Evolutionary conservation across 2,113 vertebrate species (phyloP).

Genomic region (Rhinogobius similis): DNA sequence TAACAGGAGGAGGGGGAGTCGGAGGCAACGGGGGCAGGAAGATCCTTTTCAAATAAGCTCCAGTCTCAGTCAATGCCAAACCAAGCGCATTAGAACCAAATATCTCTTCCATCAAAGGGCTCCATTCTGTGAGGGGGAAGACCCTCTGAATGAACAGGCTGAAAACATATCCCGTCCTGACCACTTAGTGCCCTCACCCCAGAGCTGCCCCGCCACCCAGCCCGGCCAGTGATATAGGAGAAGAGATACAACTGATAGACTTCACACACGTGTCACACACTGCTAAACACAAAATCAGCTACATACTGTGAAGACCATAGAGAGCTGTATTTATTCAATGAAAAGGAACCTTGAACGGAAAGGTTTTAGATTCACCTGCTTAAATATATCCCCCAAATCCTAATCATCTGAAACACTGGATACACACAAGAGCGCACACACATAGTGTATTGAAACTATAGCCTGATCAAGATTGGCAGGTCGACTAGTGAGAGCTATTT

Average conservation of each 20-base stretch:
- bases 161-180: slow-evolving; percentile 74
- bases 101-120: slow-evolving; percentile 77
- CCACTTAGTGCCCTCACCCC: slow-evolving; percentile 72
- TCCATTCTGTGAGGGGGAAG: slow-evolving; percentile 69
- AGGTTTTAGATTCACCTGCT: slow-evolving; percentile 9
- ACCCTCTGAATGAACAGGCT: slow-evolving; percentile 69
- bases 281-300: slow-evolving; percentile 49
- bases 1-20: slow-evolving; percentile 57
- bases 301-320: slow-evolving; percentile 33
- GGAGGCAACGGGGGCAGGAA: slow-evolving; percentile 58
- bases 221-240: slow-evolving; percentile 56
- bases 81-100: slow-evolving; percentile 78
- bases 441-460: slow-evolving; percentile 44
- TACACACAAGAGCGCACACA: slow-evolving; percentile 15
- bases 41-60: slow-evolving; percentile 78
- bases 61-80: slow-evolving; percentile 75
- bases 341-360: slow-evolving; percentile 19
- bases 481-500: slow-evolving; percentile 62
- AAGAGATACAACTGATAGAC: slow-evolving; percentile 62
- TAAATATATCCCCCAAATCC: slow-evolving; percentile 29
- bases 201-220: slow-evolving; percentile 30
- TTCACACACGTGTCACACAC: slow-evolving; percentile 65
- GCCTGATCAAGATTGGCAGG: slow-evolving; percentile 66
- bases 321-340: slow-evolving; percentile 29
- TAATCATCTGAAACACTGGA: slow-evolving; percentile 13